phyloP scores from a whole-genome alignment of 1,140 invertebrate species.

The Ostrea denselamellosa region DNA sequence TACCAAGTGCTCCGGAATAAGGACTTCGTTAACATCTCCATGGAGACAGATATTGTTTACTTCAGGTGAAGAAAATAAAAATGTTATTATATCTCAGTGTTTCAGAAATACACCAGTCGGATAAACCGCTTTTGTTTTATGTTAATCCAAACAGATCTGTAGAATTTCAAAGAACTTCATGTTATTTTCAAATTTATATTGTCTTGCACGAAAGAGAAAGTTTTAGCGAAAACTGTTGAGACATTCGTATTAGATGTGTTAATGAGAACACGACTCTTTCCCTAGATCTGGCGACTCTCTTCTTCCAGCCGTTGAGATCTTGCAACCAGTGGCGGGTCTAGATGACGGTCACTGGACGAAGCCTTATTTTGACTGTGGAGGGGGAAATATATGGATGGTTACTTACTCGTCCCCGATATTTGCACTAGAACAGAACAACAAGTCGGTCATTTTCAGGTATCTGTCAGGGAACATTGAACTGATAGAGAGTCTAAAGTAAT shows the following conservation, averaged over 20 bases:
- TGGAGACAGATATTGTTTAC: slow-evolving; percentile 60
- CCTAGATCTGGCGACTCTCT: slow-evolving; percentile 40
- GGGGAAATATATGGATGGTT: slow-evolving; percentile 98
- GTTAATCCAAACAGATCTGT: no score
- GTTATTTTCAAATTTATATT: no score
- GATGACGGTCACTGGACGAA: slow-evolving; percentile 95
- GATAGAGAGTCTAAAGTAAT: neutral
- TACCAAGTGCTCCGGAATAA: slow-evolving; percentile 87
- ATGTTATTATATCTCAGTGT: no score
- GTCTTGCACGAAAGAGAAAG: no score
- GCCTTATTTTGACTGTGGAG: slow-evolving; percentile 97
- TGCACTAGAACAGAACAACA: slow-evolving; percentile 71
- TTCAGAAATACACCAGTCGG: no score
- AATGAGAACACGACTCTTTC: neutral
- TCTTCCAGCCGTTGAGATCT: slow-evolving; percentile 78
- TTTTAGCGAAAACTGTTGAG: no score
- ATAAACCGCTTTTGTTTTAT: no score
- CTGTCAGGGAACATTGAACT: neutral
- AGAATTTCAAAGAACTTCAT: no score
- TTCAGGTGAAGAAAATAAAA: slow-evolving; percentile 59
- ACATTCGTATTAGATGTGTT: neutral
- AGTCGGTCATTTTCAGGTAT: slow-evolving; percentile 23
- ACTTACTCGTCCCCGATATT: slow-evolving; percentile 97
- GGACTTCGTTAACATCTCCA: slow-evolving; percentile 78
- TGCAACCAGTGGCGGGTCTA: slow-evolving; percentile 82